Evolutionary conservation across 2,888 invertebrate species (phyloP).

Genomic region (Cataglyphis cursor): DNA sequence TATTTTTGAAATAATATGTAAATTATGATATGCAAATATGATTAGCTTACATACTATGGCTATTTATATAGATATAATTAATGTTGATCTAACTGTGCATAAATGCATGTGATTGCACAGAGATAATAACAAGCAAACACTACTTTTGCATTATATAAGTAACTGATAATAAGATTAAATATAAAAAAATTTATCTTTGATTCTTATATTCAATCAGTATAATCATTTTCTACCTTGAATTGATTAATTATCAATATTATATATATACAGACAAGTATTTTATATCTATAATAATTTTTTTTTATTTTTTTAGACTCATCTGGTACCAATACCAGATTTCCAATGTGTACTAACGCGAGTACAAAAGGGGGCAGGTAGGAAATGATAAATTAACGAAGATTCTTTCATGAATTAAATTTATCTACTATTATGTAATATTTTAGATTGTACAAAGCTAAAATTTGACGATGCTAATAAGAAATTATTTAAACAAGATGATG

Average conservation of each 20-base stretch:
- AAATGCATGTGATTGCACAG: neutral
- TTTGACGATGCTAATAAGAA: constrained; percentile 75
- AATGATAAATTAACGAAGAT: neutral
- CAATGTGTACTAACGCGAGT: constrained; percentile 76
- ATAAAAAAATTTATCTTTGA: constrained; percentile 29
- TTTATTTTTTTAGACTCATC: constrained; percentile 54
- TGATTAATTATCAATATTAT: neutral
- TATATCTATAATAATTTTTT: neutral
- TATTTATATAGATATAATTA: neutral
- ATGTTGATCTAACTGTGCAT: neutral
- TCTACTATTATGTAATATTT: neutral
- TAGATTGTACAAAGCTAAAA: constrained; percentile 78
- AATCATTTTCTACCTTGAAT: neutral
- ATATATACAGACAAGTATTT: neutral
- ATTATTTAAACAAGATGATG: constrained; percentile 62
- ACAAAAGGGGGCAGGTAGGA: constrained; percentile 77
- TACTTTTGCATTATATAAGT: constrained; percentile 13
- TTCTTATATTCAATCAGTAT: neutral
- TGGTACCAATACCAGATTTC: constrained; percentile 2
- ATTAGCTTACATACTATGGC: neutral
- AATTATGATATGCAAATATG: neutral
- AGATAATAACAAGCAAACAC: neutral
- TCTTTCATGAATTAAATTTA: neutral
- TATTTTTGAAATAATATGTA: constrained; percentile 1
- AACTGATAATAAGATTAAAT: constrained; percentile 3